Evolutionary conservation across 2,888 invertebrate genomes (phyloP), one percentile per base, ranked within the genome.

Genomic region (Tachina fera): DNA sequence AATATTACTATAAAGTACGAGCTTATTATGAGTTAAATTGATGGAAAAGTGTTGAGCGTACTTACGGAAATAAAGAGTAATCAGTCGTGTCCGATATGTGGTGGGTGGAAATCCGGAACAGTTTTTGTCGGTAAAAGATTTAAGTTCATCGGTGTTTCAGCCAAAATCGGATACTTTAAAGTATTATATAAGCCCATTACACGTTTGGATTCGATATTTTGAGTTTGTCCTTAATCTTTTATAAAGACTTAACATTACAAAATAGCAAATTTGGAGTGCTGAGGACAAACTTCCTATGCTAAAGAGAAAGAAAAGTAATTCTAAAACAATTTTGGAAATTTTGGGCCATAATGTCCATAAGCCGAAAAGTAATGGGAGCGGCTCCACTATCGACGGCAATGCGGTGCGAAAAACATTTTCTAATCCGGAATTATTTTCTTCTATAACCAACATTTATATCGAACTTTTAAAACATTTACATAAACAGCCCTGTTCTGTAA

Each of bases 91-190:
- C 74, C 61, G 61, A 74, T 74, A 51, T 74, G 61, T 47, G 61
- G 74, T 4, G 74, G 61, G 74, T 4, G 74, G 11, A 41, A 61
- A 74, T 61, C 61, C 74, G 31, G 61, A 61, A 51, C 49, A 74
- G 74, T 61, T 74, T 74, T 61, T 61, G 49, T 61, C 19, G 31
- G 61, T 41, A 41, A 74, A 61, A 10, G 14, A 74, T 74, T 51
- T 60, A 14, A 61, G 13, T 1, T 74, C 74, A 61, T 61, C 13
- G 1, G 16, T 41, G 13, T 47, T 49, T 74, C 31, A 49, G 14
- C 41, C 53, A 41, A 70, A 68, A 51, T 6, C 53, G 16, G 10
- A 41, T 41, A 14, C 60, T 3, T 41, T 61, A 41, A 41, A 41
- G n/a, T 61, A 61, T 41, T 41, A n/a, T 2, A n/a, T 61, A 61